A percentile compares a stretch with the other conserved stretches of the same genome.
These are phyloP conservation scores for Mormyrus proboscirostris DNA, from an alignment of 2,797 vertebrate genomes.

Conservation along the genomic window DNA sequence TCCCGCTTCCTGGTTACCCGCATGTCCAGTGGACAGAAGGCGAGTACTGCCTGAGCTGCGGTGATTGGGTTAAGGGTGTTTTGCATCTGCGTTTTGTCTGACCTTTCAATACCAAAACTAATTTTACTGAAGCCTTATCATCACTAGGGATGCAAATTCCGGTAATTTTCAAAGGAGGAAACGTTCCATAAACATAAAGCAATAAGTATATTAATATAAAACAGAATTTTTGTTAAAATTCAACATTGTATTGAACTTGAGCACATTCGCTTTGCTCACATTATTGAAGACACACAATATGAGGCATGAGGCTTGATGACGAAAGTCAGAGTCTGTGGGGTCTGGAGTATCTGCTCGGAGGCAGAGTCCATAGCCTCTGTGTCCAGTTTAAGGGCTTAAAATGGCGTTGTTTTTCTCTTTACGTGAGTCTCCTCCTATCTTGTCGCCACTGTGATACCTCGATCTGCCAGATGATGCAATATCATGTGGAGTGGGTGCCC, in stretches of 20 bases:
- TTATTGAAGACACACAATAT: not conserved
- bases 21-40: not conserved
- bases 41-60: not conserved
- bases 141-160: not conserved
- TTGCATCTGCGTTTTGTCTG: not conserved
- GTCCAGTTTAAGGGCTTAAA: not conserved
- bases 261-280: not conserved
- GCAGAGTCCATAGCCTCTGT: not conserved
- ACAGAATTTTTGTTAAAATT: not conserved
- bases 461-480: too few relatives aligned
- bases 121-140: not conserved
- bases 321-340: not conserved
- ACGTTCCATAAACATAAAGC: not conserved
- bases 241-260: not conserved
- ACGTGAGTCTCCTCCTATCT: too few relatives aligned
- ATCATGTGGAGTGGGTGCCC: too few relatives aligned
- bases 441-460: too few relatives aligned
- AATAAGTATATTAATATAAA: not conserved
- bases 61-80: not conserved
- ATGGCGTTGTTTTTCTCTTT: too few relatives aligned
- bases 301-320: not conserved
- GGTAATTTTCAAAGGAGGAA: not conserved
- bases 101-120: not conserved
- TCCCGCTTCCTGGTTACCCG: not conserved
- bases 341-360: not conserved